Base-by-base conservation (phyloP, 2,888 invertebrate species). In the Limenitis camilla region DNA sequence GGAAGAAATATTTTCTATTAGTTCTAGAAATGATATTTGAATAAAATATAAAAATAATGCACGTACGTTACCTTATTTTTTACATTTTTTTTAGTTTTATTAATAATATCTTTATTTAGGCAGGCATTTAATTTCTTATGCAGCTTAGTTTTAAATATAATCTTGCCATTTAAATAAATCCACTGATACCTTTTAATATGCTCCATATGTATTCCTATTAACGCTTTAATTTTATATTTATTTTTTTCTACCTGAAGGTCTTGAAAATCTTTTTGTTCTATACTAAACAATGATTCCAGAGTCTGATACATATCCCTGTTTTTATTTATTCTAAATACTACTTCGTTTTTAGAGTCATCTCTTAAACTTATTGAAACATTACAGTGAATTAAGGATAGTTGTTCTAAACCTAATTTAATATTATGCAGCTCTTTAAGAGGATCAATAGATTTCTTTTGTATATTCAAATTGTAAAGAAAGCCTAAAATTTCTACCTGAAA, bases 351-450 rank as follows among this genome's bases (percentile, higher is more conserved):
- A 0, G 79, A 74, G 65, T 94, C 92, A 73, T 94, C 91, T 61
- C 93, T 81, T 45, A 95, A 73, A 54, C 91, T 91, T 60, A 95
- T 87, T 7, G 93, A 93, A 62, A 91, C 87, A 48, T 88, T 74
- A 43, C 89, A 90, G 68, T 93, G 90, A 30, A 91, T 88, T 49
- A 95, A 70, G n/a, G 92, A 90, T 47, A 94, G 68, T 43, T 85
- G 83, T 69, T 91, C 89, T 40, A 95, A 66, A 45, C 87, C 79
- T 46, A 68, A 75, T 66, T 90, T 90, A 40, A 94, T 88, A 35
- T 86, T 83, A 65, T 91, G 89, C 10, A 92, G 59, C 65, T 93
- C 91, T 55, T 89, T 71, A 10, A 86, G 69, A 32, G 74, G 66
- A 61, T 89, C 85, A 40, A 90, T 76, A 39, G 81, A 66, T 64